Evolutionary conservation across 2,113 vertebrate genomes (phyloP).

Genomic region (human): GRCh38 chr17:17510501-17511000

Average conservation of each 20-base stretch:
- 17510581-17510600: constrained; percentile 52
- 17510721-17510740: not conserved
- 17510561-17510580: constrained; percentile 17
- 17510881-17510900: not conserved
- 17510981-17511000: not conserved
- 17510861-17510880: fast-evolving
- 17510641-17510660: not conserved
- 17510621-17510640: fast-evolving
- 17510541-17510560: not conserved
- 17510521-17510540: not conserved
- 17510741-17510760: not conserved
- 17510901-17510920: not conserved
- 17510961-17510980: no score
- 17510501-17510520: not conserved
- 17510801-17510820: not conserved
- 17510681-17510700: not conserved
- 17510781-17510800: not conserved
- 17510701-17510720: not conserved
- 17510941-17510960: no score
- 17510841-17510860: not conserved
- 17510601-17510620: constrained; percentile 56
- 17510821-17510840: not conserved
- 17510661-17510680: not conserved
- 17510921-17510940: no score
- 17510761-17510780: not conserved